These are phyloP conservation scores for Phalacrocorax carbo DNA, from an alignment of 2,113 vertebrate genomes.

Conservation along the genomic window DNA sequence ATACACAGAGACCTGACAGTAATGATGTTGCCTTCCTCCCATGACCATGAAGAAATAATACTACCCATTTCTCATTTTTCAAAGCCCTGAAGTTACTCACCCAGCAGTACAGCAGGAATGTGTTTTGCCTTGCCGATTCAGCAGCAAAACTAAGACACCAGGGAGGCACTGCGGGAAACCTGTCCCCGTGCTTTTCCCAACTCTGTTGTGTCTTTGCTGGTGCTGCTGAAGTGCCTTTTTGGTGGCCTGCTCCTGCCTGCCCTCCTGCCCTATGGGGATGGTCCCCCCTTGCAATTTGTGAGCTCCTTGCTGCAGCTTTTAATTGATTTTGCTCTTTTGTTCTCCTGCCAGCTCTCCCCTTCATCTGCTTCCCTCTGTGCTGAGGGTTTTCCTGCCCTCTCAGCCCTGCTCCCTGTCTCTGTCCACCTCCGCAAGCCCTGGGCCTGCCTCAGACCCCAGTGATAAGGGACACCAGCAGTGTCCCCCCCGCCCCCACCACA, in stretches of 20 bases:
- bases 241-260: not conserved
- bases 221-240: not conserved
- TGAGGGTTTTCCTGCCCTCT: not conserved
- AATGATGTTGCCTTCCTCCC: not conserved
- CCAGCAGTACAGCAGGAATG: not conserved
- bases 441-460: not conserved
- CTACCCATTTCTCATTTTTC: not conserved
- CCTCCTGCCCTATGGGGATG: not conserved
- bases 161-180: accelerated
- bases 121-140: not conserved
- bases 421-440: not conserved
- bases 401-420: not conserved
- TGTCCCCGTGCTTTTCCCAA: not conserved
- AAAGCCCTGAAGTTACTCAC: not conserved
- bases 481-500: accelerated
- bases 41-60: not conserved
- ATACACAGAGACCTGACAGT: not conserved
- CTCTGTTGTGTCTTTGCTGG: not conserved
- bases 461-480: not conserved
- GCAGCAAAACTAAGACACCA: not conserved
- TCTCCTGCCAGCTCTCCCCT: not conserved
- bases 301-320: not conserved
- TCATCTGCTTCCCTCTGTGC: not conserved
- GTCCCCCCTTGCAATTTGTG: not conserved
- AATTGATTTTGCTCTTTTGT: not conserved